Evolutionary conservation across 1,140 invertebrate genomes (phyloP).

Genomic region (Telenomus remus): DNA sequence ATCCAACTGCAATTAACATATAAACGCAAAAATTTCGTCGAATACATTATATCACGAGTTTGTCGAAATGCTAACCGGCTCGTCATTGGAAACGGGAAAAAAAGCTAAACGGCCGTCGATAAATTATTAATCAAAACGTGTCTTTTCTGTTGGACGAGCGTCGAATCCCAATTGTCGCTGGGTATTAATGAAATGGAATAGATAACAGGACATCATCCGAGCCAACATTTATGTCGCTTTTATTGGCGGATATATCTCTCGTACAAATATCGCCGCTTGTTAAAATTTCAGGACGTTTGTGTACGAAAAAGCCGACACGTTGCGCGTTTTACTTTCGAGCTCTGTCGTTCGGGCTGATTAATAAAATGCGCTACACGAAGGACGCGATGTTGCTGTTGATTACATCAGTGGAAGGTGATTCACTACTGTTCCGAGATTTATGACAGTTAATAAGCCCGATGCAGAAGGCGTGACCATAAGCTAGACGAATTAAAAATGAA

Average conservation of each 20-base stretch:
- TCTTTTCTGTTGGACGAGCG: slow-evolving; percentile 16
- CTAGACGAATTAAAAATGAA: slow-evolving; percentile 58
- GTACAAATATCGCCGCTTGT: slow-evolving; percentile 43
- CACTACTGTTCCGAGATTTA: slow-evolving; percentile 57
- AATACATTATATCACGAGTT: slow-evolving; percentile 12
- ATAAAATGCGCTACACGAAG: slow-evolving; percentile 46
- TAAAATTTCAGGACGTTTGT: slow-evolving; percentile 43
- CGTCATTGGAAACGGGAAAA: neutral
- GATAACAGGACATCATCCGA: slow-evolving; percentile 45
- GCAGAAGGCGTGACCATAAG: slow-evolving; percentile 53
- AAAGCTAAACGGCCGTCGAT: slow-evolving; percentile 25
- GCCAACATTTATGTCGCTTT: slow-evolving; percentile 40
- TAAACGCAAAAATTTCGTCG: slow-evolving; percentile 21
- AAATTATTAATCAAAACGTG: slow-evolving; percentile 49
- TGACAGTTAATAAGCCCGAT: slow-evolving; percentile 47
- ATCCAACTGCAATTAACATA: slow-evolving; percentile 21
- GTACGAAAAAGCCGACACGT: slow-evolving; percentile 17
- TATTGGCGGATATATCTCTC: slow-evolving; percentile 36
- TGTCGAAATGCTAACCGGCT: slow-evolving; percentile 12
- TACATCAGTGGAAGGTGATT: slow-evolving; percentile 55
- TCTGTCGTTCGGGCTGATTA: slow-evolving; percentile 31
- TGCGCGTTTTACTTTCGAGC: slow-evolving; percentile 36
- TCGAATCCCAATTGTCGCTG: slow-evolving; percentile 47
- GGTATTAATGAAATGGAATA: slow-evolving; percentile 54
- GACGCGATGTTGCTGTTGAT: slow-evolving; percentile 44